Conservation (phyloP, 37 sponge, comb jelly and placozoan genomes). For the Hexactinellida sp. region DNA sequence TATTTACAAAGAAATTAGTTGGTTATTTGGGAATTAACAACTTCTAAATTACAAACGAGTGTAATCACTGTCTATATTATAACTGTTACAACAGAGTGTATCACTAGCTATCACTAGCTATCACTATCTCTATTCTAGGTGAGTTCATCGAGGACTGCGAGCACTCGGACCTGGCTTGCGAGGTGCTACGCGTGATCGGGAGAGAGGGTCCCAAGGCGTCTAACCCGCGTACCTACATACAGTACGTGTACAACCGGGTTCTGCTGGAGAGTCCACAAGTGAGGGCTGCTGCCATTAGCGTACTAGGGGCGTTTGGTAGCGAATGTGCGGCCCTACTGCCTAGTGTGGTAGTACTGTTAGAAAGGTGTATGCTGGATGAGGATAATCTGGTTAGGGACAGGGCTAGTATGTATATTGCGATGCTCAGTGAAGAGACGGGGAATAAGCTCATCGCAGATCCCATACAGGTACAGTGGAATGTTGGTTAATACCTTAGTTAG, state of each 20-base stretch:
- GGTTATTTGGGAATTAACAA: not conserved
- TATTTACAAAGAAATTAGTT: no score
- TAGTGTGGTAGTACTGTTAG: slow-evolving; percentile 46
- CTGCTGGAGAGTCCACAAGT: slow-evolving; percentile 70
- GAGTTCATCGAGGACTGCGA: slow-evolving; percentile 98
- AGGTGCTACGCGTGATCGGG: slow-evolving; percentile 76
- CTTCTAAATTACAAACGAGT: not conserved
- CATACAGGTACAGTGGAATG: not conserved
- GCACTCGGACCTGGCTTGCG: slow-evolving; percentile 61
- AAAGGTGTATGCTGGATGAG: slow-evolving; percentile 65
- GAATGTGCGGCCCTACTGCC: not conserved
- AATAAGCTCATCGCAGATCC: not conserved
- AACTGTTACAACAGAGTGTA: no score
- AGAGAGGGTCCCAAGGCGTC: slow-evolving; percentile 67
- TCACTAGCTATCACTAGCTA: no score
- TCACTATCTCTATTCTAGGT: no score
- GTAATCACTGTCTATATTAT: no score
- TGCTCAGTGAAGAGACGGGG: slow-evolving; percentile 43
- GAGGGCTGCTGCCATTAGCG: slow-evolving; percentile 43
- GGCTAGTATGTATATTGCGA: slow-evolving; percentile 67
- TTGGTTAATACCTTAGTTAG: no score
- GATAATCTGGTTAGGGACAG: slow-evolving; percentile 91
- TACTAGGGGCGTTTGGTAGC: not conserved
- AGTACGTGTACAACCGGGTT: slow-evolving; percentile 92
- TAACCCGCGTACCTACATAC: slow-evolving; percentile 66